Evolutionary conservation across 1,140 invertebrate genomes (phyloP).

Genomic region (Polypedilum pembai): DNA sequence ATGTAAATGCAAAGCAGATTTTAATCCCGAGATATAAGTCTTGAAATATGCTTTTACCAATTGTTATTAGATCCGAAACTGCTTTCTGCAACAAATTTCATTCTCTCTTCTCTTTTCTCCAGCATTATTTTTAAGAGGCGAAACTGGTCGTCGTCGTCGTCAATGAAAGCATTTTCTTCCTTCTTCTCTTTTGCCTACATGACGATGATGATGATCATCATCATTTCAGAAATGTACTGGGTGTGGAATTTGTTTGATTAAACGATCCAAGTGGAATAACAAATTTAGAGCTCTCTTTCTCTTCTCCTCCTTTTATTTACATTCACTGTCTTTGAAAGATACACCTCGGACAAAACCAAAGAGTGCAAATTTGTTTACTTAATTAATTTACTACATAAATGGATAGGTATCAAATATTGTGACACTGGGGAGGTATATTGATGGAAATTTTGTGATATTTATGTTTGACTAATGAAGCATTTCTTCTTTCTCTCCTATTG

Average conservation of each 20-base stretch:
- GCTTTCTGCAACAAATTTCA: conserved; percentile 7
- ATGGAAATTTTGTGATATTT: background rate
- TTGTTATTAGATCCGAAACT: conserved; percentile 14
- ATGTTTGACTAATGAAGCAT: background rate
- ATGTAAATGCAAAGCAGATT: conserved; percentile 13
- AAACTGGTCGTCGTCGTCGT: background rate
- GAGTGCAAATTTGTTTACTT: too few species aligned
- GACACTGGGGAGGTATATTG: background rate
- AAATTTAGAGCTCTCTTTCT: background rate
- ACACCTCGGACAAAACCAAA: too few species aligned
- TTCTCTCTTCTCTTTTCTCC: too few species aligned
- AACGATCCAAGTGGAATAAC: background rate
- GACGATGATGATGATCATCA: conserved; percentile 4
- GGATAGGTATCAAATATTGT: background rate
- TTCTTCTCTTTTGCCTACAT: background rate
- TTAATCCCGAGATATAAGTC: background rate
- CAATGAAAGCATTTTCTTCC: background rate
- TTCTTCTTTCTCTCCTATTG: background rate
- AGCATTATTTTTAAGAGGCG: too few species aligned
- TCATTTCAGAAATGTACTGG: background rate
- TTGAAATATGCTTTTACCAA: conserved; percentile 19
- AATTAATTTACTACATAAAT: too few species aligned
- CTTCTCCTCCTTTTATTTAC: too few species aligned
- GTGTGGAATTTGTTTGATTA: conserved; percentile 18
- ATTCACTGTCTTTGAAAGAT: too few species aligned